A percentile compares a stretch with the other conserved stretches of the same genome.
These are phyloP conservation scores for Ceuthmochares aereus DNA, from an alignment of 2,113 vertebrate species.

Conservation along the genomic window DNA sequence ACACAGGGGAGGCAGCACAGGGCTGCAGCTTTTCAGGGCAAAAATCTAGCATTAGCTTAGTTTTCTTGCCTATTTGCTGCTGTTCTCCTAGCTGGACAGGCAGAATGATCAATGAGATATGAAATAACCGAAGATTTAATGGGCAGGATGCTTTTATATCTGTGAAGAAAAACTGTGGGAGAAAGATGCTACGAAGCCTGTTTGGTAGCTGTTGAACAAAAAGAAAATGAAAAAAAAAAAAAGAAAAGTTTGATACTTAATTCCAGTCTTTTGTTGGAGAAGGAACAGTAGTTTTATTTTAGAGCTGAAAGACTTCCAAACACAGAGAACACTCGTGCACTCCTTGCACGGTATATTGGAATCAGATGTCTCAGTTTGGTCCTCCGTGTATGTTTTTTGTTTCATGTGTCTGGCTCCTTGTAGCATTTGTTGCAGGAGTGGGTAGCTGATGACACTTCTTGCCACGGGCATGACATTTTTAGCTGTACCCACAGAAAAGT, in stretches of 20 bases:
- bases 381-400: not conserved
- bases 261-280: conserved; percentile 13
- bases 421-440: not conserved
- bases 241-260: conserved; percentile 18
- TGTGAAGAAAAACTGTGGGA: not conserved
- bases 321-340: not conserved
- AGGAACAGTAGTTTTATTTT: conserved; percentile 47
- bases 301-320: conserved; percentile 30
- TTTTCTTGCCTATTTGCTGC: conserved; percentile 37
- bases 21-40: not conserved
- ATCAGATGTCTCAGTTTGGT: conserved; percentile 10
- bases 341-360: conserved; percentile 8
- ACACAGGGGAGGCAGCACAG: not conserved
- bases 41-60: not conserved
- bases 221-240: not conserved
- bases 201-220: conserved; percentile 26
- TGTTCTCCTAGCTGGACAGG: not conserved
- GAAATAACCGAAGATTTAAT: conserved; percentile 30
- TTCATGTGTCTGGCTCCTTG: not conserved
- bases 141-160: conserved; percentile 7
- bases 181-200: not conserved
- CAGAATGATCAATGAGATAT: conserved; percentile 4
- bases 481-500: not conserved
- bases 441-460: not conserved
- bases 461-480: not conserved